These are phyloP conservation scores for Metopia argyrocephala DNA, from an alignment of 2,888 invertebrate genomes.

Conservation along the genomic window DNA sequence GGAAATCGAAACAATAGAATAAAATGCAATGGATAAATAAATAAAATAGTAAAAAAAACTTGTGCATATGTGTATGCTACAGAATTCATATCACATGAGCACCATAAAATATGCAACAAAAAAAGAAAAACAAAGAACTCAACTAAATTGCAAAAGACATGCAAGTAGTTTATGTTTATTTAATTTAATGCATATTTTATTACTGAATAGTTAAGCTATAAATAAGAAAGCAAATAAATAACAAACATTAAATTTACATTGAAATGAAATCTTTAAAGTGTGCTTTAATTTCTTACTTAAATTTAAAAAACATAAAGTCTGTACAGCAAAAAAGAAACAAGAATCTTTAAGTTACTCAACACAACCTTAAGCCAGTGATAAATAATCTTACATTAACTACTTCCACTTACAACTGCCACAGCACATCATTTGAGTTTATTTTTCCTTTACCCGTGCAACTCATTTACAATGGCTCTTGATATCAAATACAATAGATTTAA, in stretches of 20 bases:
- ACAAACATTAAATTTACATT: background rate
- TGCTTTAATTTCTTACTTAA: conserved; percentile 7
- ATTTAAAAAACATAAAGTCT: conserved; percentile 1
- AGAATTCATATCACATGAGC: conserved; percentile 10
- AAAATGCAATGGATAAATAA: conserved; percentile 5
- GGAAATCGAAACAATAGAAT: background rate
- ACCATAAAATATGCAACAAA: conserved; percentile 12
- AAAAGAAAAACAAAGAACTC: background rate
- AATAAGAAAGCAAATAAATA: background rate
- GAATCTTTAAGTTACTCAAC: conserved; percentile 6
- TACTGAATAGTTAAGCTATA: background rate
- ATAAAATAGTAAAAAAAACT: background rate
- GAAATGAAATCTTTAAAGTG: conserved; percentile 15
- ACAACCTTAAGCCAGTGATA: conserved; percentile 57
- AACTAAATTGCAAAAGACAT: background rate
- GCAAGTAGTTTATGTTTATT: background rate
- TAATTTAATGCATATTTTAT: background rate
- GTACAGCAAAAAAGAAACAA: background rate
- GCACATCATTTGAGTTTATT: background rate
- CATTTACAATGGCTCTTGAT: background rate
- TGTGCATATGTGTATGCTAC: background rate
- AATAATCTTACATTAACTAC: conserved; percentile 39
- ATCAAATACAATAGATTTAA: background rate
- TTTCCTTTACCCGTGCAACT: background rate
- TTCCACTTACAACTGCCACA: background rate